Percentiles rank a stretch among this genome's conserved stretches.
phyloP scores from a whole-genome alignment of 2,888 invertebrate genomes.

The Scaptomyza parva region DNA sequence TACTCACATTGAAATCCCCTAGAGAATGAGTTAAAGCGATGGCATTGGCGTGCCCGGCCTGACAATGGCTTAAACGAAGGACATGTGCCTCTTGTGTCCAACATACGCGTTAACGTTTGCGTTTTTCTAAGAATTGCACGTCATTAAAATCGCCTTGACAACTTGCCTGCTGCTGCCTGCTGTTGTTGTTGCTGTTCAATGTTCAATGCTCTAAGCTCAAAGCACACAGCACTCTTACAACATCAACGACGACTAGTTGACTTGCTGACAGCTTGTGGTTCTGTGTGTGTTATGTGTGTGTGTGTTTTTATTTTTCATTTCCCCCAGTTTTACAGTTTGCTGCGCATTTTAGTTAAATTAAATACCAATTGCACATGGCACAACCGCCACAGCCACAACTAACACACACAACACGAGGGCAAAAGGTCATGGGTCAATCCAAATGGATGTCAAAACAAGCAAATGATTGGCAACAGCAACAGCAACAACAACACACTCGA shows the following conservation, averaged over 20 bases:
- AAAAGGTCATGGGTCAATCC: conserved; percentile 67
- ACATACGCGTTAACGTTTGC: conserved; percentile 37
- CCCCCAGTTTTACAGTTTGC: conserved; percentile 30
- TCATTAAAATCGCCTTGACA: conserved; percentile 70
- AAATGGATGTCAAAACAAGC: conserved; percentile 39
- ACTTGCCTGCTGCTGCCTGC: conserved; percentile 11
- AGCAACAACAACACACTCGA: background rate
- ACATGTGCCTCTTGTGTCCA: conserved; percentile 57
- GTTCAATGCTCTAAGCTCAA: background rate
- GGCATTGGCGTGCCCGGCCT: conserved; percentile 68
- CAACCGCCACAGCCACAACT: conserved; percentile 36
- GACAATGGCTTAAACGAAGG: conserved; percentile 63
- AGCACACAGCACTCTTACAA: background rate
- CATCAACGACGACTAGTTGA: conserved; percentile 6
- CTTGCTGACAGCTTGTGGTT: conserved; percentile 19
- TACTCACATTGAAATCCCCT: conserved; percentile 24
- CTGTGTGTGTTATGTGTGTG: too few relatives aligned
- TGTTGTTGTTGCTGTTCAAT: conserved; percentile 5
- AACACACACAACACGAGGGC: conserved; percentile 25
- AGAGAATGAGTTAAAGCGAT: conserved; percentile 47
- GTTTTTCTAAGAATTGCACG: conserved; percentile 67
- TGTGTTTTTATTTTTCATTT: background rate
- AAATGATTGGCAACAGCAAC: conserved; percentile 56
- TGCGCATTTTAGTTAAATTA: conserved; percentile 77
- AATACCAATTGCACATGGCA: conserved; percentile 70